These are phyloP conservation scores for Aphaenogaster floridana DNA, from an alignment of 1,140 invertebrate genomes.

Conservation along the genomic window DNA sequence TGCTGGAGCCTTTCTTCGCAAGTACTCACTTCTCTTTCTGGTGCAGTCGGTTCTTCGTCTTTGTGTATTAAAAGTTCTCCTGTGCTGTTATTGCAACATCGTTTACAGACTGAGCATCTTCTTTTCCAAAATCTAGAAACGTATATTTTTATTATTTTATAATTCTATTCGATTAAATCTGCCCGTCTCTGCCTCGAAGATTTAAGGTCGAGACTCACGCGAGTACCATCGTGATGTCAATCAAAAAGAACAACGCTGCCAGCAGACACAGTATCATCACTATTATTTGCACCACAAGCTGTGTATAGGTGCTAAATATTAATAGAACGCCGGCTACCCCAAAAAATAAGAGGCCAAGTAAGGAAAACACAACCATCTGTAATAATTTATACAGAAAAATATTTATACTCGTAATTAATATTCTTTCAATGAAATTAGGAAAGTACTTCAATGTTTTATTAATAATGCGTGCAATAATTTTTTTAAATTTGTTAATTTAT, in stretches of 20 bases:
- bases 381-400: conserved; percentile 24
- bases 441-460: neutral
- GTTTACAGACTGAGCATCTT: conserved; percentile 61
- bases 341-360: conserved; percentile 74
- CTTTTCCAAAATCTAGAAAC: conserved; percentile 72
- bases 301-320: neutral
- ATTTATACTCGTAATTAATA: neutral
- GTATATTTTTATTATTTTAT: conserved; percentile 1
- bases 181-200: neutral
- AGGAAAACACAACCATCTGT: conserved; percentile 80
- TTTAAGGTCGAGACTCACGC: conserved; percentile 71
- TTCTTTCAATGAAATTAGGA: neutral
- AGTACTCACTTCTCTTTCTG: conserved; percentile 26
- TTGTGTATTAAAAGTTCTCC: conserved; percentile 15
- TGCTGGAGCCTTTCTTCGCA: neutral
- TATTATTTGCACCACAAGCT: neutral
- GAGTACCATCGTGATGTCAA: conserved; percentile 76
- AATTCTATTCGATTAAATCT: neutral
- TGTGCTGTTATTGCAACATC: conserved; percentile 37
- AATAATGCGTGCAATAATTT: too few relatives aligned
- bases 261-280: conserved; percentile 61
- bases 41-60: neutral
- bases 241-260: conserved; percentile 74
- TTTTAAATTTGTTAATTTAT: neutral
- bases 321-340: neutral